These are phyloP conservation scores for Acrossocheilus wenchowensis DNA, from an alignment of 2,797 vertebrate genomes.

Conservation along the genomic window DNA sequence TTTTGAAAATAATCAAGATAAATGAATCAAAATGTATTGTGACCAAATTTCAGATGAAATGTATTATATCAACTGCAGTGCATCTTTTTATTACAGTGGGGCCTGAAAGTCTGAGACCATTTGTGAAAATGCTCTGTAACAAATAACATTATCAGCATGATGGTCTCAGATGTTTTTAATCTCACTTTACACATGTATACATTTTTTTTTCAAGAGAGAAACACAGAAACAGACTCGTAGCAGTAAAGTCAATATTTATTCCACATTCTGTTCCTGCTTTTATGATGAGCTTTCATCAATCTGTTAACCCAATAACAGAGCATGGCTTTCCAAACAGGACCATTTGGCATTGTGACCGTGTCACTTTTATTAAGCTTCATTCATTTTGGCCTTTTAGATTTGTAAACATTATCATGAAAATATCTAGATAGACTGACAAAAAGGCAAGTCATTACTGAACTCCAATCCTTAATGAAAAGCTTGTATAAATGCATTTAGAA, in stretches of 20 bases:
- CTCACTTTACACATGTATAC: neutral
- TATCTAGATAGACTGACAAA: constrained; percentile 72
- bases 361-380: constrained; percentile 62
- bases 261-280: constrained; percentile 77
- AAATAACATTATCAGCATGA: neutral
- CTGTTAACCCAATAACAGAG: constrained; percentile 74
- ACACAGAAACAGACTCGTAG: constrained; percentile 46
- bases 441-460: constrained; percentile 67
- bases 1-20: neutral
- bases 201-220: neutral
- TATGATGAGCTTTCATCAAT: constrained; percentile 73
- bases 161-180: neutral
- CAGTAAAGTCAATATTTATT: constrained; percentile 79
- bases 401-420: constrained; percentile 80
- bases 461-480: constrained; percentile 70
- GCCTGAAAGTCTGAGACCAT: neutral
- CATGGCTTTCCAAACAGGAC: constrained; percentile 63
- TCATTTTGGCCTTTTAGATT: constrained; percentile 76
- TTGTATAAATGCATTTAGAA: constrained; percentile 74
- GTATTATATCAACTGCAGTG: neutral
- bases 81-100: neutral
- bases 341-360: constrained; percentile 61
- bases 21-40: neutral
- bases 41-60: neutral
- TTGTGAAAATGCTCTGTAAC: neutral